Conservation (phyloP, 1,140 invertebrate species). For the Acromyrmex heyeri region DNA sequence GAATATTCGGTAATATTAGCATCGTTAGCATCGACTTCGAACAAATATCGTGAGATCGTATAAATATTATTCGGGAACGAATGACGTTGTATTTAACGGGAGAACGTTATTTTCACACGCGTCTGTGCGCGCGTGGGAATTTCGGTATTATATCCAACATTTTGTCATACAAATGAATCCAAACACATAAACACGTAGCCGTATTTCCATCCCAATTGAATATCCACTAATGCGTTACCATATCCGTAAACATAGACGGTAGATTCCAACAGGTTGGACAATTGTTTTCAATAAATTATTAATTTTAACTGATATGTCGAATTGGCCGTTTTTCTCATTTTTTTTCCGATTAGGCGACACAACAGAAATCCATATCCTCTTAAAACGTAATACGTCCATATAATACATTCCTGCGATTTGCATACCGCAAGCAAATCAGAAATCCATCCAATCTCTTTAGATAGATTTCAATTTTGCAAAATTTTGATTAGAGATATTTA, state of each 20-base stretch:
- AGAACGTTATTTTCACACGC: conserved; percentile 22
- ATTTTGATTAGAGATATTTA: not conserved
- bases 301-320: conserved; percentile 36
- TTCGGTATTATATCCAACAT: conserved; percentile 38
- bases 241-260: conserved; percentile 34
- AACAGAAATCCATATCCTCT: conserved; percentile 4
- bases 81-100: conserved; percentile 30
- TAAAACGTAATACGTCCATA: not conserved
- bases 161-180: conserved; percentile 36
- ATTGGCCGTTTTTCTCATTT: not conserved
- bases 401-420: not conserved
- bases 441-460: not conserved
- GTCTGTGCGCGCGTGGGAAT: not conserved
- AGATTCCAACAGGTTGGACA: conserved; percentile 42
- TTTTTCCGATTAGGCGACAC: not conserved
- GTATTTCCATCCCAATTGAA: conserved; percentile 26
- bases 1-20: conserved; percentile 24
- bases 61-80: conserved; percentile 29
- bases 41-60: conserved; percentile 4
- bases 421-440: not conserved
- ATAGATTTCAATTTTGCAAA: not conserved
- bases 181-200: conserved; percentile 25
- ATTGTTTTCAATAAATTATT: conserved; percentile 74
- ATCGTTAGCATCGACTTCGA: conserved; percentile 26
- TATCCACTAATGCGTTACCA: conserved; percentile 29